Evolutionary conservation across 2,888 invertebrate genomes (phyloP), one percentile per base, ranked within the genome.

Genomic region (Pollenia griseotomentosa): DNA sequence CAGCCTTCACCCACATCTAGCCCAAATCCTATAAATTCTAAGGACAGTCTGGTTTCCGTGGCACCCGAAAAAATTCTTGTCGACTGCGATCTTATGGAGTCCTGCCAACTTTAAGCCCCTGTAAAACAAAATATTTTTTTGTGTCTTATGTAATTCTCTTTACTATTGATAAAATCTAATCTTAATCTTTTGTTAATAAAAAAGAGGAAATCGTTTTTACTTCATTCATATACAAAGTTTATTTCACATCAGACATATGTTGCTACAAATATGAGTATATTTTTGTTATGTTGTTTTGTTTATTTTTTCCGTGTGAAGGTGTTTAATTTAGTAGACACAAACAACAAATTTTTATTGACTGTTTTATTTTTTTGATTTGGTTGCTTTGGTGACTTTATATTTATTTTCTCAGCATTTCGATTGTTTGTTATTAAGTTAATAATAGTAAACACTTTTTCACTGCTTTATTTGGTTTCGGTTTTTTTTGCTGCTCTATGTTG

Each of bases 351-450:
- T 59, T 57, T 57, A 42, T n/a, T 48, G 8, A 46, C 33, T 65
- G 44, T 51, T 51, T 42, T 68, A 59, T 16, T 48, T 19, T 46
- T 57, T 48, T n/a, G 11, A 23, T 53, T 48, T 51, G 11, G 19
- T 80, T 61, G 40, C 51, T 71, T 9, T 63, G 46, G 16, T 81
- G 33, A 33, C 33, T 33, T 33, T 33, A 33, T 33, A 33, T 33
- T 33, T 33, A 33, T 65, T 57, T 48, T 44, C 44, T 42, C 46
- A 73, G 79, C 84, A 89, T 80, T 88, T 83, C 55, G n/a, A 16
- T 65, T 44, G 42, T 65, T 42, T 33, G 16, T 11, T 12, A 23
- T 57, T 33, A 23, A 68, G 14, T 82, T 86, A 87, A 87, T 16
- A 48, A 61, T 63, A 8, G 7, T 23, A 80, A 61, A 53, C 11